These are phyloP conservation scores for Tonatia bakeri DNA, from an alignment of 2,113 vertebrate genomes.

Conservation along the genomic window DNA sequence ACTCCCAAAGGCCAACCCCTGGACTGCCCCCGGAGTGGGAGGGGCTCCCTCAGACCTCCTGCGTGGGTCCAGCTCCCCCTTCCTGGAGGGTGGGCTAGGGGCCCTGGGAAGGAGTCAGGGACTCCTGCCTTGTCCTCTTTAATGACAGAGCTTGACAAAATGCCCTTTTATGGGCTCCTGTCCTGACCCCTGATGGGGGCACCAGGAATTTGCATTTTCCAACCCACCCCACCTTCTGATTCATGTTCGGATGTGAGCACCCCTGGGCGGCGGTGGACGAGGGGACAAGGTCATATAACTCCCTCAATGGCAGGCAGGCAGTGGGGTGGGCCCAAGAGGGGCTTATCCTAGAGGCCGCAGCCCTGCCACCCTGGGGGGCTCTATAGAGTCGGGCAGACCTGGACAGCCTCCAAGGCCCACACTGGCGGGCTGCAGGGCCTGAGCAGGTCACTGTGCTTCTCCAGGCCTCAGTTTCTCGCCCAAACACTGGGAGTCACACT, in stretches of 20 bases:
- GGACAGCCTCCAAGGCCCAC: neutral
- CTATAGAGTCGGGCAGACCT: neutral
- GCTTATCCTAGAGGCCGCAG: neutral
- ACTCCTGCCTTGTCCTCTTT: neutral
- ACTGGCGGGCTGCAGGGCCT: neutral
- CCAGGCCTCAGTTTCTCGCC: neutral
- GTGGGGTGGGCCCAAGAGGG: neutral
- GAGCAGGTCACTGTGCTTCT: neutral
- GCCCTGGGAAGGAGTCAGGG: neutral
- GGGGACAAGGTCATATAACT: neutral
- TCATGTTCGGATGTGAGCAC: neutral
- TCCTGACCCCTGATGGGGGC: neutral
- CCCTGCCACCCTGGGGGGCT: too few species aligned
- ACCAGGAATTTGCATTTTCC: neutral
- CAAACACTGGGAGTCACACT: neutral
- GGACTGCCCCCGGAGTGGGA: neutral
- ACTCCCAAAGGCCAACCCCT: neutral
- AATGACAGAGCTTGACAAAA: neutral
- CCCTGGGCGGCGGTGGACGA: too few species aligned
- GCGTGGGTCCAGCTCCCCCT: neutral
- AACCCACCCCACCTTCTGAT: rapidly evolving
- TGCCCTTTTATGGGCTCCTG: neutral
- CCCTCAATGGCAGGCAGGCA: neutral
- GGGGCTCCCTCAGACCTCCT: neutral
- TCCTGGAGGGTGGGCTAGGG: neutral